Evolutionary conservation across 2,113 vertebrate genomes (phyloP).

Genomic region (Perca fluviatilis): DNA sequence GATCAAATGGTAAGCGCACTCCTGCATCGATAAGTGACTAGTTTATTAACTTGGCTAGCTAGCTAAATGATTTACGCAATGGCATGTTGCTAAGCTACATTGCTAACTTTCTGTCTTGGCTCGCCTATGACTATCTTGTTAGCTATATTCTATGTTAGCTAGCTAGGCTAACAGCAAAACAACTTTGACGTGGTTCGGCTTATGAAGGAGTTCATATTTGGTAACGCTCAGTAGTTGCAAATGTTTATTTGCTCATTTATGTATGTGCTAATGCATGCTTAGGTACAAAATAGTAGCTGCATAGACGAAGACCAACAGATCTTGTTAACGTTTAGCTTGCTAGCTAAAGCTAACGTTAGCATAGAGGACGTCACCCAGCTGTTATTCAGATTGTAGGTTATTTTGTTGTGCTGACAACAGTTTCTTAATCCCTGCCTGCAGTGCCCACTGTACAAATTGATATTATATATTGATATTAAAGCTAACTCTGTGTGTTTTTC

Average conservation of each 20-base stretch:
- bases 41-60: background rate
- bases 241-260: background rate
- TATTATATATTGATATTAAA: background rate
- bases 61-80: conserved; percentile 31
- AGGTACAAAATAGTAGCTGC: background rate
- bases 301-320: background rate
- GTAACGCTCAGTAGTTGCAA: background rate
- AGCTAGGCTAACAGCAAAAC: conserved; percentile 24
- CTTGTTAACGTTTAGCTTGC: conserved; percentile 2
- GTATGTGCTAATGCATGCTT: background rate
- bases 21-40: background rate
- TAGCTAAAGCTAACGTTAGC: conserved; percentile 43
- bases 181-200: background rate
- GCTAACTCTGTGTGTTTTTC: conserved; percentile 15
- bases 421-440: background rate
- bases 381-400: background rate
- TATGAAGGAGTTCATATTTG: background rate
- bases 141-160: background rate
- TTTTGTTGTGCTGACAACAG: background rate
- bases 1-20: conserved; percentile 69
- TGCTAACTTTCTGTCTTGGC: conserved; percentile 36
- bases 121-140: background rate
- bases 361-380: conserved; percentile 13
- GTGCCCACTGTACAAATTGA: background rate
- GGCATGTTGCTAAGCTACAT: conserved; percentile 52